Evolutionary conservation across 2,888 invertebrate species (phyloP).

Genomic region (Ennomos fuscantarius): DNA sequence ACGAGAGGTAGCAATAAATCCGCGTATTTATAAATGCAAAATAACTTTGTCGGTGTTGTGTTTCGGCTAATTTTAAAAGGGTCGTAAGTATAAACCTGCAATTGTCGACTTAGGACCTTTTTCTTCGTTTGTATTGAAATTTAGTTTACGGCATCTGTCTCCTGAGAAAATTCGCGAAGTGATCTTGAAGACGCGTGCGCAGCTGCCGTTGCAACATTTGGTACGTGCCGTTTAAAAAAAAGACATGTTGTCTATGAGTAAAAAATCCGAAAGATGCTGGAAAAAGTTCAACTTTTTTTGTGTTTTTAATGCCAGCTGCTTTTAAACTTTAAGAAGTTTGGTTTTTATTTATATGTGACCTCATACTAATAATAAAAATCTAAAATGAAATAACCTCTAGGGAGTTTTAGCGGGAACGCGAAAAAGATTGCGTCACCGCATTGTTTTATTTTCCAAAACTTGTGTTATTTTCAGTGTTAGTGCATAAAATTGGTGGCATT

Average conservation of each 20-base stretch:
- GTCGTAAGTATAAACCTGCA: constrained; percentile 25
- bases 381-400: no score
- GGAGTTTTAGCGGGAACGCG: no score
- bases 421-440: no score
- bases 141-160: constrained; percentile 58
- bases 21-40: constrained; percentile 20
- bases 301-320: constrained; percentile 31
- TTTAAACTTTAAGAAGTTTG: constrained; percentile 7
- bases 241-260: constrained; percentile 53
- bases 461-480: no score
- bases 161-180: constrained; percentile 73
- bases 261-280: constrained; percentile 38
- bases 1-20: constrained; percentile 6
- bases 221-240: constrained; percentile 72
- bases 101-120: constrained; percentile 44
- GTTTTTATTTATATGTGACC: neutral
- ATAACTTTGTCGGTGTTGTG: constrained; percentile 18
- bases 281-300: constrained; percentile 29
- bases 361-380: neutral
- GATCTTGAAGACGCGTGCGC: constrained; percentile 61
- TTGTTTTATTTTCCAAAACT: no score
- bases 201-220: constrained; percentile 77
- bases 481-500: no score
- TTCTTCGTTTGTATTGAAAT: constrained; percentile 32
- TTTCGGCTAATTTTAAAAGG: constrained; percentile 24